Conservation (phyloP, 2,888 invertebrate species). For the Epinotia demarniana region DNA sequence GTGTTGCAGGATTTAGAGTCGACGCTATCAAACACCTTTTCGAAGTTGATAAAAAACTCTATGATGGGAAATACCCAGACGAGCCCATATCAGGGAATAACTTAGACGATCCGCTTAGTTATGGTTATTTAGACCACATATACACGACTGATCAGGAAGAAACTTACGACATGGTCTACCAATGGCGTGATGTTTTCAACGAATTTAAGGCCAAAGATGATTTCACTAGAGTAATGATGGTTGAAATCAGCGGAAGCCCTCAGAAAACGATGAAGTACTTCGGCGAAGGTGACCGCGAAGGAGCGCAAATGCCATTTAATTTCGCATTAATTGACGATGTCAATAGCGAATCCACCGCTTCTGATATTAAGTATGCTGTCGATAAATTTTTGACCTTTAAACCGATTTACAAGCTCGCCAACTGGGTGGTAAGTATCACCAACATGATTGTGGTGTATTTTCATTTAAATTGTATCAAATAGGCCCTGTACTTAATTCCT, state of each 20-base stretch:
- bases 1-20: constrained; percentile 94
- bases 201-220: constrained; percentile 79
- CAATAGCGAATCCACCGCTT: constrained; percentile 83
- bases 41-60: constrained; percentile 80
- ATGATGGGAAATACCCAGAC: constrained; percentile 78
- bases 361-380: constrained; percentile 85
- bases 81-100: constrained; percentile 81
- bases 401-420: constrained; percentile 85
- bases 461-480: background rate
- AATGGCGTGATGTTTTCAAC: constrained; percentile 87
- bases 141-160: constrained; percentile 86
- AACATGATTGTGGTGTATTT: background rate
- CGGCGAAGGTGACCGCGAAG: constrained; percentile 80
- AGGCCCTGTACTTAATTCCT: too few relatives aligned
- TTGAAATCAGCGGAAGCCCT: constrained; percentile 88
- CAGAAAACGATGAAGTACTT: constrained; percentile 87
- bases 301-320: constrained; percentile 92
- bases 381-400: constrained; percentile 87
- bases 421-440: constrained; percentile 90
- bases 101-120: constrained; percentile 74
- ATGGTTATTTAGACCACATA: constrained; percentile 85
- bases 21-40: constrained; percentile 89
- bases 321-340: constrained; percentile 88
- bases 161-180: constrained; percentile 87
- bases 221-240: constrained; percentile 87